These are phyloP conservation scores for Petrolisthes cinctipes DNA, from an alignment of 2,888 invertebrate genomes.

Conservation along the genomic window DNA sequence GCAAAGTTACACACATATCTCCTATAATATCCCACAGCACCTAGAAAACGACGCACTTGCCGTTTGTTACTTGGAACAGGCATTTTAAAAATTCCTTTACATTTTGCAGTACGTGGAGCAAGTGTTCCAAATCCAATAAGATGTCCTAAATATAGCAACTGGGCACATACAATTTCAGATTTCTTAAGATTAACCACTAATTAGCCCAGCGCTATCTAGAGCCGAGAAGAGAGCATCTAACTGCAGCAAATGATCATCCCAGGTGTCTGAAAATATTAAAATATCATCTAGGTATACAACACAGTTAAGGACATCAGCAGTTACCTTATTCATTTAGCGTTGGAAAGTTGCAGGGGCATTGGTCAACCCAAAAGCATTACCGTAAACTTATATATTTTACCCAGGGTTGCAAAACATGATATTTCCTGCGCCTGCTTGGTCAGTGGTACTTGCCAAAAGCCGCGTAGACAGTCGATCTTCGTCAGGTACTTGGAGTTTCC, in stretches of 20 bases:
- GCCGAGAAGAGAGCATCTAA: not conserved
- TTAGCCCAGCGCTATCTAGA: not conserved
- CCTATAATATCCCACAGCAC: not conserved
- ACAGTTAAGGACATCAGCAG: not conserved
- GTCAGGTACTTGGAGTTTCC: no score
- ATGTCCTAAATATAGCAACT: not conserved
- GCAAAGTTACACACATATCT: not conserved
- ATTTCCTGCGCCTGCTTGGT: not conserved
- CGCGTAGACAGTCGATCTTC: not conserved
- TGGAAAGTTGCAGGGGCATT: not conserved
- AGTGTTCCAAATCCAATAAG: no score
- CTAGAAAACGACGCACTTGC: not conserved
- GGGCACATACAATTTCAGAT: not conserved
- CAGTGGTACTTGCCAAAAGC: constrained; percentile 16
- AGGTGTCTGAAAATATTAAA: not conserved
- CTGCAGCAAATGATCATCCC: not conserved
- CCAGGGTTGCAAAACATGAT: no score
- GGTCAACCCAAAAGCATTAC: constrained; percentile 7
- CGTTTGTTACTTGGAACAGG: no score
- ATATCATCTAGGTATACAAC: not conserved
- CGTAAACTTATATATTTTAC: not conserved
- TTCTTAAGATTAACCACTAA: not conserved
- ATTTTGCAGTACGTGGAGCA: no score
- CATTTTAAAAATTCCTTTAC: no score
- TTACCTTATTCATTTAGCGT: not conserved